Percentiles rank a stretch among this genome's conserved stretches.
Evolutionary conservation across 2,113 vertebrate genomes (phyloP).

Genomic region (Cavia porcellus): DNA sequence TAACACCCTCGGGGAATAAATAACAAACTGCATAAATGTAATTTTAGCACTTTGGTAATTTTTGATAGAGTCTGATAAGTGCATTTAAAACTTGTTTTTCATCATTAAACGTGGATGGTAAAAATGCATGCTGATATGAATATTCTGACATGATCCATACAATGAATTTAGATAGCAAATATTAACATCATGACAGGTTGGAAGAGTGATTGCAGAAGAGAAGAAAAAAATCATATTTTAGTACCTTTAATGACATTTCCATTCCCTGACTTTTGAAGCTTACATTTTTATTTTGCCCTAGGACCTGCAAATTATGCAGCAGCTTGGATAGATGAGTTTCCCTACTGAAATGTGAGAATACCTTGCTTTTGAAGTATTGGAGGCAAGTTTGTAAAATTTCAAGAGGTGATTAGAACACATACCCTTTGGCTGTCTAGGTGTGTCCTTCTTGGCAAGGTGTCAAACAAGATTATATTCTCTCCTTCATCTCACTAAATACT

Average conservation of each 20-base stretch:
- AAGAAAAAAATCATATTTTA: conserved; percentile 9
- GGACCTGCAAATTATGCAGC: background rate
- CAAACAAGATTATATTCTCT: conserved; percentile 6
- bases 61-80: conserved; percentile 17
- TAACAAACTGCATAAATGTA: background rate
- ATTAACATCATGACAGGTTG: background rate
- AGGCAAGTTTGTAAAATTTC: conserved; percentile 50
- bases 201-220: background rate
- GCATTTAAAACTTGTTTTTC: conserved; percentile 50
- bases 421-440: background rate
- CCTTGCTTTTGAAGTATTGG: conserved; percentile 33
- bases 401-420: conserved; percentile 49
- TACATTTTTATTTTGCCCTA: conserved; percentile 20
- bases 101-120: conserved; percentile 20
- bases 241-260: conserved; percentile 13
- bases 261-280: background rate
- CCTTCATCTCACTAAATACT: conserved; percentile 36
- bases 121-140: conserved; percentile 30
- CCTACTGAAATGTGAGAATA: background rate
- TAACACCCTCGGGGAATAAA: background rate
- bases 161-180: conserved; percentile 59
- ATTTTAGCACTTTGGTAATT: background rate
- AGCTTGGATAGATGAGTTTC: background rate
- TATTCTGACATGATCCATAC: conserved; percentile 18
- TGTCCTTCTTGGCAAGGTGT: conserved; percentile 14